These are phyloP conservation scores for Bombus ignitus DNA, from an alignment of 1,140 invertebrate genomes.

Conservation along the genomic window DNA sequence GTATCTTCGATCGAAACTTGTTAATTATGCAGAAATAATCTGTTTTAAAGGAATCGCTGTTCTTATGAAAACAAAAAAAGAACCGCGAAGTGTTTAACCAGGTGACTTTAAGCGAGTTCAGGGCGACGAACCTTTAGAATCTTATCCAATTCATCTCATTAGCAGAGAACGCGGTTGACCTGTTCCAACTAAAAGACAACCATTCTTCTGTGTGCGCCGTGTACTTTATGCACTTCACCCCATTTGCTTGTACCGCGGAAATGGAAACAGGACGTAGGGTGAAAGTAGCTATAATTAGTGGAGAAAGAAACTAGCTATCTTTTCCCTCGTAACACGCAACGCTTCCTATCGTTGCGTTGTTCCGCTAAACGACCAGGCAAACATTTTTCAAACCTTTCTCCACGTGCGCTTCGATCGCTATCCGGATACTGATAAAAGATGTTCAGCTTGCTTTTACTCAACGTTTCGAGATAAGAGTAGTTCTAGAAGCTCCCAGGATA, in stretches of 20 bases:
- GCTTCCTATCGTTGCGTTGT: background rate
- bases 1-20: background rate
- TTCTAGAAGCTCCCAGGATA: background rate
- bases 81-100: conserved; percentile 34
- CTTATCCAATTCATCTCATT: conserved; percentile 63
- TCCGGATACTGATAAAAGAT: background rate
- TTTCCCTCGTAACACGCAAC: background rate
- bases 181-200: conserved; percentile 48
- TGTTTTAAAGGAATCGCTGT: background rate
- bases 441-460: too few species aligned
- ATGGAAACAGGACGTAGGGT: conserved; percentile 39
- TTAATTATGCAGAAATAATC: conserved; percentile 37
- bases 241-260: conserved; percentile 41
- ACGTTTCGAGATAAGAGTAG: background rate
- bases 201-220: conserved; percentile 9
- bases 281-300: conserved; percentile 56
- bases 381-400: conserved; percentile 9
- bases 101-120: conserved; percentile 52
- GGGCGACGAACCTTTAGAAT: conserved; percentile 52
- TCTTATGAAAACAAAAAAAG: background rate
- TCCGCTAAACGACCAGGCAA: background rate
- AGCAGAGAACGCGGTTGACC: conserved; percentile 57
- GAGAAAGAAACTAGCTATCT: background rate
- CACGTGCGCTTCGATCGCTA: background rate
- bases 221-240: conserved; percentile 52